Evolutionary conservation across 2,797 vertebrate genomes (phyloP).

Genomic region (Epinephelus coioides): DNA sequence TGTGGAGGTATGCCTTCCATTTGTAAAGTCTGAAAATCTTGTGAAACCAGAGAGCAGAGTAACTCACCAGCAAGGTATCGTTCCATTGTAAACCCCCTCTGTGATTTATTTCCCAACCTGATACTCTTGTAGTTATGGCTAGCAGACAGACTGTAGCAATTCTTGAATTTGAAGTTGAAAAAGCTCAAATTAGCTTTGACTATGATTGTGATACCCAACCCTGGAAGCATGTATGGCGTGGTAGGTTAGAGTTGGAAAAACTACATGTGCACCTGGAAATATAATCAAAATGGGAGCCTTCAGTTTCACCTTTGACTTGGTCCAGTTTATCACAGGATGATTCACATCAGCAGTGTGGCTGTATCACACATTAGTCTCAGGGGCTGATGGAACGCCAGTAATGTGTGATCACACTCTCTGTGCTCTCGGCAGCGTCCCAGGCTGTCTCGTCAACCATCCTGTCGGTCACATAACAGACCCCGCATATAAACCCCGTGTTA

Average conservation of each 20-base stretch:
- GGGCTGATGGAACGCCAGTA: conserved; percentile 10
- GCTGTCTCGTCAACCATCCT: conserved; percentile 17
- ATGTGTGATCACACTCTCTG: conserved; percentile 39
- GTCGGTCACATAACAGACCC: conserved; percentile 19
- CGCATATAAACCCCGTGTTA: conserved; percentile 25
- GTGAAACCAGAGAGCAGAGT: conserved; percentile 71
- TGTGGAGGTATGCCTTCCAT: conserved; percentile 48
- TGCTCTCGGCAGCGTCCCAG: conserved; percentile 10
- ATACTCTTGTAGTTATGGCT: conserved; percentile 68
- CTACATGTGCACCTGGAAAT: conserved; percentile 33
- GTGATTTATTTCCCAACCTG: conserved; percentile 65
- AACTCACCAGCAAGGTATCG: conserved; percentile 41
- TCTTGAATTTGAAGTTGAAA: conserved; percentile 62
- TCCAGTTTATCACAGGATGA: conserved; percentile 11
- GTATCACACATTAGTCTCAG: conserved; percentile 23
- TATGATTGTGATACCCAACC: conserved; percentile 52
- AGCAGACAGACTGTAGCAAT: conserved; percentile 48
- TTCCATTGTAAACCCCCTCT: conserved; percentile 55
- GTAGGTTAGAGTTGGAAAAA: conserved; percentile 9
- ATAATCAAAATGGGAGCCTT: conserved; percentile 11
- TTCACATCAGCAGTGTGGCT: conserved; percentile 16
- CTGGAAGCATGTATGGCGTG: conserved; percentile 34
- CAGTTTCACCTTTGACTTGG: conserved; percentile 21
- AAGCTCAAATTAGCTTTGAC: conserved; percentile 66
- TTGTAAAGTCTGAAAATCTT: conserved; percentile 49